Evolutionary conservation across 2,888 invertebrate genomes (phyloP).

Genomic region (Apeira syringaria): DNA sequence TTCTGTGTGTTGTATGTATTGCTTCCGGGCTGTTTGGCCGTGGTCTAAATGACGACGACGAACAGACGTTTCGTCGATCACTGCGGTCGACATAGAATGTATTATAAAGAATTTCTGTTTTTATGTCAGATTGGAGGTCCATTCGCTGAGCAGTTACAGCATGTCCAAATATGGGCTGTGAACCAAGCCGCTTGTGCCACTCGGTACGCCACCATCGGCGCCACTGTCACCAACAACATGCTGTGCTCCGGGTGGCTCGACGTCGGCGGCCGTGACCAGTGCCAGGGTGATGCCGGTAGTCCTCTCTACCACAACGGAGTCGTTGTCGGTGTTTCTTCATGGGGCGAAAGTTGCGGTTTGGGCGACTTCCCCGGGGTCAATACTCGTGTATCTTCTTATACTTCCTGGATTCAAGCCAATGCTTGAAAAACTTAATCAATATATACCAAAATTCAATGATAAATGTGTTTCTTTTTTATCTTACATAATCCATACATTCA

Average conservation of each 20-base stretch:
- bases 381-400: conserved; percentile 47
- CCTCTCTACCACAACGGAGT: conserved; percentile 55
- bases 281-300: conserved; percentile 61
- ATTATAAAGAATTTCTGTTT: too few relatives aligned
- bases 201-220: conserved; percentile 28
- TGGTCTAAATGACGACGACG: too few relatives aligned
- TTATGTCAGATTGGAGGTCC: conserved; percentile 16
- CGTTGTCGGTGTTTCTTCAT: conserved; percentile 52
- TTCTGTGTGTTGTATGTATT: too few relatives aligned
- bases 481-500: too few relatives aligned
- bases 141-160: conserved; percentile 35
- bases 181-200: conserved; percentile 37
- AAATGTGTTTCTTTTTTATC: too few relatives aligned
- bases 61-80: too few relatives aligned
- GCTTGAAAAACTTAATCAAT: conserved; percentile 34
- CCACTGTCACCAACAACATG: conserved; percentile 27
- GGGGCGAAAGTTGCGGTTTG: conserved; percentile 39
- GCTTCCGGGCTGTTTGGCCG: too few relatives aligned
- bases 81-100: too few relatives aligned
- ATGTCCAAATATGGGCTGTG: conserved; percentile 43
- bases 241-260: conserved; percentile 55
- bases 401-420: conserved; percentile 49
- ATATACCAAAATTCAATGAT: neutral
- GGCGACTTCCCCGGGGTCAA: conserved; percentile 46
- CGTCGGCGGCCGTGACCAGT: conserved; percentile 62